These are phyloP conservation scores for Xerus rutilus DNA, from an alignment of 2,797 vertebrate species.

Conservation along the genomic window DNA sequence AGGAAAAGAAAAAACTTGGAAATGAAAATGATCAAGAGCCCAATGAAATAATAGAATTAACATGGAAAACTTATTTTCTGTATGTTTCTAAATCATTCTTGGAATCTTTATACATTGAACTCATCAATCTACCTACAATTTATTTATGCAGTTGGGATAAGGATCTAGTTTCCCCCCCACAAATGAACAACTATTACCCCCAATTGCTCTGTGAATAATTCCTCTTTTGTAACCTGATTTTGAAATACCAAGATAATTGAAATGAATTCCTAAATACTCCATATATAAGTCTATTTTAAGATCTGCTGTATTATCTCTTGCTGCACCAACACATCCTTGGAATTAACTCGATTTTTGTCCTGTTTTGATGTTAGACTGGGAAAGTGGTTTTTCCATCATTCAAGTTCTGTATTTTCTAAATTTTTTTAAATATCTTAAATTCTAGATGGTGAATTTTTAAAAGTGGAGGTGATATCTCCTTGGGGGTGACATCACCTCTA, in stretches of 20 bases:
- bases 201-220: background rate
- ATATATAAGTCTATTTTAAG: constrained; percentile 8
- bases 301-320: background rate
- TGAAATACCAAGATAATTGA: constrained; percentile 1
- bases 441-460: background rate
- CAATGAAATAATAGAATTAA: background rate
- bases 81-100: background rate
- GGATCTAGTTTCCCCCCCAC: background rate
- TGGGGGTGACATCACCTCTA: background rate
- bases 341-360: constrained; percentile 1
- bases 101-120: background rate
- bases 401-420: background rate
- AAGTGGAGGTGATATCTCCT: background rate
- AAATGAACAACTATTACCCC: background rate
- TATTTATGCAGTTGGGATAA: background rate
- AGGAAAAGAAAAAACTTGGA: background rate
- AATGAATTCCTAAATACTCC: constrained; percentile 24
- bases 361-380: background rate
- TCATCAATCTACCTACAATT: background rate
- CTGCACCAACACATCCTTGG: background rate
- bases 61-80: background rate
- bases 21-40: background rate
- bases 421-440: constrained; percentile 42
- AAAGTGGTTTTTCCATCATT: constrained; percentile 22
- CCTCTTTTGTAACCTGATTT: background rate